phyloP scores from a whole-genome alignment of 2,113 vertebrate species.

The Passer domesticus region DNA sequence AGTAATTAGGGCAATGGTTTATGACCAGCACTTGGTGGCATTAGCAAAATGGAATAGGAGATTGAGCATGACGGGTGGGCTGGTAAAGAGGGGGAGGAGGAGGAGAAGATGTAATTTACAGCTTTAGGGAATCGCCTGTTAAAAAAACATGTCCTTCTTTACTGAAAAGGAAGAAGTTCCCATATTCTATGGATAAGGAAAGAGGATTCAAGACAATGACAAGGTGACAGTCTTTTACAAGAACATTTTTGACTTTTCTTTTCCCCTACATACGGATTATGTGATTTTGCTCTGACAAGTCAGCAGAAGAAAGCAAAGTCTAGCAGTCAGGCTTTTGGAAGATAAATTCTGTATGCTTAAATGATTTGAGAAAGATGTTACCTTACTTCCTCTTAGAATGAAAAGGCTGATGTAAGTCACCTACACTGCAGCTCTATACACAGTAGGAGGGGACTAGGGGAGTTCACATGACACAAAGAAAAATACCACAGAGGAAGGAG shows the following conservation, averaged over 20 bases:
- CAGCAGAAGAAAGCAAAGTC: slow-evolving; percentile 53
- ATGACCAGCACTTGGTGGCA: slow-evolving; percentile 62
- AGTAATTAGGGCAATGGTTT: slow-evolving; percentile 76
- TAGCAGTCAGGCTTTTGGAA: slow-evolving; percentile 51
- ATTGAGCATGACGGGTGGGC: background rate
- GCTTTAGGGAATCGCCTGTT: background rate
- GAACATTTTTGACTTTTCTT: background rate
- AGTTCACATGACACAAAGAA: background rate
- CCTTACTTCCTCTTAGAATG: slow-evolving; percentile 43
- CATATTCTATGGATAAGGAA: background rate
- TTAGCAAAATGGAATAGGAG: slow-evolving; percentile 64
- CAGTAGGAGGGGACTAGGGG: background rate
- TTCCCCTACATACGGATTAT: accelerated
- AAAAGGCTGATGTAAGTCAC: slow-evolving; percentile 59
- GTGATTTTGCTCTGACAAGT: background rate
- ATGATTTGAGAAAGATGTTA: slow-evolving; percentile 61
- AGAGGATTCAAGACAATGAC: background rate
- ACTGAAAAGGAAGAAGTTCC: background rate
- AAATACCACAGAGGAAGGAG: background rate
- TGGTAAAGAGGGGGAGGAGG: background rate
- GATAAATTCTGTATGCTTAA: slow-evolving; percentile 64
- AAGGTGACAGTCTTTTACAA: background rate
- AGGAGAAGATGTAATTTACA: slow-evolving; percentile 27
- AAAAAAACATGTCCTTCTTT: background rate
- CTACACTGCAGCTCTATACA: background rate